phyloP scores from a whole-genome alignment of 2,888 invertebrate genomes.

The Platypus cylindrus region DNA sequence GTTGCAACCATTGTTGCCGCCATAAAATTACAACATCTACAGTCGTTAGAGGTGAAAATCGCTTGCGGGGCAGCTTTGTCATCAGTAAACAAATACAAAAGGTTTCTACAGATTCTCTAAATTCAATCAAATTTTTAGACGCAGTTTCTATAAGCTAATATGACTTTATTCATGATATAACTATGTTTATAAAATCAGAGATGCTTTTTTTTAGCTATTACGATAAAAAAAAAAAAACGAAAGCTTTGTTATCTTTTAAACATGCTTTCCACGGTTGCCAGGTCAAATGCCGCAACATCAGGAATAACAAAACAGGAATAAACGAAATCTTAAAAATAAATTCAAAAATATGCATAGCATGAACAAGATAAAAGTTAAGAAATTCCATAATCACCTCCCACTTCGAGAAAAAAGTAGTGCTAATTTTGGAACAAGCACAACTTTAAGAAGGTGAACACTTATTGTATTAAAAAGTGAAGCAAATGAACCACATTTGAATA shows the following conservation, averaged over 20 bases:
- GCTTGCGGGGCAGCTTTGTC: constrained; percentile 30
- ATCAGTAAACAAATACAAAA: constrained; percentile 48
- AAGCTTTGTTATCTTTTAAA: constrained; percentile 26
- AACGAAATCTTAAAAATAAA: too few species aligned
- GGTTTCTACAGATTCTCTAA: constrained; percentile 25
- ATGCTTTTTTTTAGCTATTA: too few species aligned
- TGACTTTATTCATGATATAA: constrained; percentile 2
- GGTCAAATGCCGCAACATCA: constrained; percentile 36
- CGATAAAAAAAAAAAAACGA: constrained; percentile 1
- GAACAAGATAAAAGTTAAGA: too few species aligned
- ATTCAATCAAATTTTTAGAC: too few species aligned
- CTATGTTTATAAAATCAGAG: too few species aligned
- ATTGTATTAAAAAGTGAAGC: too few species aligned
- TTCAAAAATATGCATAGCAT: too few species aligned
- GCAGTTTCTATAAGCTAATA: too few species aligned
- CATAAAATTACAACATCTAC: constrained; percentile 41
- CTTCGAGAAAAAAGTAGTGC: constrained; percentile 25
- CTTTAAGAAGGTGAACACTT: constrained; percentile 14
- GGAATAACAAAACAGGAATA: constrained; percentile 33
- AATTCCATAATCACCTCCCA: constrained; percentile 28
- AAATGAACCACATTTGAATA: too few species aligned
- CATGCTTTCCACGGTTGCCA: constrained; percentile 36
- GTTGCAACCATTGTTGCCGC: constrained; percentile 39
- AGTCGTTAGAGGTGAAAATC: constrained; percentile 33
- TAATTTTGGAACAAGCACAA: constrained; percentile 30